These are phyloP conservation scores for Hypothenemus hampei DNA, from an alignment of 1,140 invertebrate genomes.

Conservation along the genomic window DNA sequence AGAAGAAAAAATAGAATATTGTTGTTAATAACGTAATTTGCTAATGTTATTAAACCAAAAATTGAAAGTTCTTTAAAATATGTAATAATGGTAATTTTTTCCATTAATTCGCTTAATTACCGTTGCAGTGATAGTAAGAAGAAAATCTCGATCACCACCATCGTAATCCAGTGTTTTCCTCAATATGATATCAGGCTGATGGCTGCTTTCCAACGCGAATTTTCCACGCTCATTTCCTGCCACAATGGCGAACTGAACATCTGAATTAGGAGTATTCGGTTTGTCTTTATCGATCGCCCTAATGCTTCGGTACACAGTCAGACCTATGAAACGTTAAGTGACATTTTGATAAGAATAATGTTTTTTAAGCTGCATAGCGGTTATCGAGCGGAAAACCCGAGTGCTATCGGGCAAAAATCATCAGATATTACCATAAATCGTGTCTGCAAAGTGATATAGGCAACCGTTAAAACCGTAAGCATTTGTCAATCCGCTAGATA, in stretches of 20 bases:
- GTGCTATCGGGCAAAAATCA: neutral
- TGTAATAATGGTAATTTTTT: neutral
- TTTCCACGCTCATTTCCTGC: conserved; percentile 69
- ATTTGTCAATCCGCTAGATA: conserved; percentile 3
- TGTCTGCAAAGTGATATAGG: neutral
- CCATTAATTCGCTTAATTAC: conserved; percentile 45
- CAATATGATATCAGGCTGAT: conserved; percentile 67
- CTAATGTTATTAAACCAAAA: too few species aligned
- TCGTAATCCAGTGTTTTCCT: conserved; percentile 74
- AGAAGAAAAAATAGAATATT: too few species aligned
- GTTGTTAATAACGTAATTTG: too few species aligned
- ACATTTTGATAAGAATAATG: neutral
- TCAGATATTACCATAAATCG: neutral
- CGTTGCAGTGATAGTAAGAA: conserved; percentile 68
- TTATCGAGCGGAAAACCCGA: neutral
- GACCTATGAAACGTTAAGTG: conserved; percentile 49
- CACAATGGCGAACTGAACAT: conserved; percentile 76
- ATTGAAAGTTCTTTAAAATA: neutral
- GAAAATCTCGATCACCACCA: conserved; percentile 68
- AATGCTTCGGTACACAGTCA: conserved; percentile 77
- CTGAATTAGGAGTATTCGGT: conserved; percentile 84
- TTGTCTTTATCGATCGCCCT: conserved; percentile 76
- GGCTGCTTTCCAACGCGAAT: conserved; percentile 72
- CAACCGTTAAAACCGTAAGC: neutral
- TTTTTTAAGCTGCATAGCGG: too few species aligned